phyloP scores from a whole-genome alignment of 2,888 invertebrate genomes.

The Patella ulyssiponensis region DNA sequence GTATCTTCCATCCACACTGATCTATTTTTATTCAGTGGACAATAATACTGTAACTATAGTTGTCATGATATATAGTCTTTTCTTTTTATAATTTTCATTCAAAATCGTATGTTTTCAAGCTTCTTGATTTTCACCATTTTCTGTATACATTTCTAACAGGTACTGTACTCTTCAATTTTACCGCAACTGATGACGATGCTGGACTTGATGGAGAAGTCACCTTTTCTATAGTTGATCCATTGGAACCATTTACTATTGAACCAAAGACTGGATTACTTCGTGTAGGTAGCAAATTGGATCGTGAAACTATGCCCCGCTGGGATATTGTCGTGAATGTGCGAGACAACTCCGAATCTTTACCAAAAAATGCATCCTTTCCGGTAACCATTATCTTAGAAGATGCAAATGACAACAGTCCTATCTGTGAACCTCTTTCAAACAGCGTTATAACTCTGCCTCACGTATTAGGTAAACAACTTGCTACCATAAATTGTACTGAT shows the following conservation, averaged over 20 bases:
- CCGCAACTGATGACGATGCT: conserved; percentile 47
- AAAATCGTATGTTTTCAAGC: no score
- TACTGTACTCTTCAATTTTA: conserved; percentile 38
- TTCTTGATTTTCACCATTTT: no score
- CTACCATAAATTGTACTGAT: conserved; percentile 39
- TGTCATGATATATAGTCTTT: no score
- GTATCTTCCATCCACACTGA: background rate
- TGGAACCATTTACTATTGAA: conserved; percentile 22
- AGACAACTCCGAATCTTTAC: conserved; percentile 36
- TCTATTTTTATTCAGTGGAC: background rate
- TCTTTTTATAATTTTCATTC: no score
- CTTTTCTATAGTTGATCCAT: conserved; percentile 34
- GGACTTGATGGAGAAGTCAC: conserved; percentile 44
- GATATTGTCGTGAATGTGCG: conserved; percentile 35
- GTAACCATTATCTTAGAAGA: conserved; percentile 43
- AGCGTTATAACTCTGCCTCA: conserved; percentile 37
- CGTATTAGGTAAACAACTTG: conserved; percentile 27
- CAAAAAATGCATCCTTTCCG: conserved; percentile 32
- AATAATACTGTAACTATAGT: background rate
- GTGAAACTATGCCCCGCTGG: conserved; percentile 37
- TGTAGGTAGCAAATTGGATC: conserved; percentile 39
- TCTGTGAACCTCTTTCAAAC: conserved; percentile 36
- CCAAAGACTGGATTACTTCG: conserved; percentile 36
- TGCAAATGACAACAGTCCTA: conserved; percentile 51
- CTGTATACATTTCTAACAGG: conserved; percentile 30